Conservation (phyloP, 2,113 vertebrate species). For the Pachypanchax playfairii region DNA sequence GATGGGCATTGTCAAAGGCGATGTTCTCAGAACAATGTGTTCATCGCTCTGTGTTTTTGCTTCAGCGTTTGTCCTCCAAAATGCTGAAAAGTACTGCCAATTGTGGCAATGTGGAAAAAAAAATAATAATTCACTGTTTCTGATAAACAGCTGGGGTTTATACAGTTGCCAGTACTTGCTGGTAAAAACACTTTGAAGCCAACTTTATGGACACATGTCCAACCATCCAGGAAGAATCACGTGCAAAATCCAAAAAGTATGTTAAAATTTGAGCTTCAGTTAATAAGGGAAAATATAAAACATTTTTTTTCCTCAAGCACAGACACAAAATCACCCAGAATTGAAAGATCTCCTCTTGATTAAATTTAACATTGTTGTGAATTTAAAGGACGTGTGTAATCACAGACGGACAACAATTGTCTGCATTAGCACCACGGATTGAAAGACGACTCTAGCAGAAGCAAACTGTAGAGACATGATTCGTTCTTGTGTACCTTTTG, state of each 20-base stretch:
- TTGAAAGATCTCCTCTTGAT: constrained; percentile 7
- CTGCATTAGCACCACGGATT: not conserved
- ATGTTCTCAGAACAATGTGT: constrained; percentile 66
- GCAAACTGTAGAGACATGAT: constrained; percentile 6
- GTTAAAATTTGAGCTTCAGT: constrained; percentile 11
- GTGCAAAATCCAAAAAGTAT: constrained; percentile 41
- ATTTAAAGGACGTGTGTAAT: constrained; percentile 28
- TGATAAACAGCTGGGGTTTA: constrained; percentile 53
- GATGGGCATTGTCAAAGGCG: constrained; percentile 68
- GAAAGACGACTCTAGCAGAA: constrained; percentile 9
- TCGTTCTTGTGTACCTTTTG: constrained; percentile 37
- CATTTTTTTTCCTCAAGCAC: not conserved
- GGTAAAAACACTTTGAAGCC: constrained; percentile 48
- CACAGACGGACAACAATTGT: constrained; percentile 22
- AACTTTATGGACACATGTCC: constrained; percentile 33
- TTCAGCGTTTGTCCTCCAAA: constrained; percentile 56
- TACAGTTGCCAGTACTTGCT: constrained; percentile 48
- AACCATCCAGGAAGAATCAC: constrained; percentile 18
- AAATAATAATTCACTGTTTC: constrained; percentile 34
- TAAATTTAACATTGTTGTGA: constrained; percentile 15
- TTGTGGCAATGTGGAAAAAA: constrained; percentile 4
- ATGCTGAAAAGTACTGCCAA: constrained; percentile 35
- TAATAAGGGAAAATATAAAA: not conserved
- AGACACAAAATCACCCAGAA: not conserved
- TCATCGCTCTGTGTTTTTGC: constrained; percentile 60